A percentile compares a stretch with the other conserved stretches of the same genome.
phyloP scores from a whole-genome alignment of 2,797 vertebrate species.

The Eospalax fontanierii region DNA sequence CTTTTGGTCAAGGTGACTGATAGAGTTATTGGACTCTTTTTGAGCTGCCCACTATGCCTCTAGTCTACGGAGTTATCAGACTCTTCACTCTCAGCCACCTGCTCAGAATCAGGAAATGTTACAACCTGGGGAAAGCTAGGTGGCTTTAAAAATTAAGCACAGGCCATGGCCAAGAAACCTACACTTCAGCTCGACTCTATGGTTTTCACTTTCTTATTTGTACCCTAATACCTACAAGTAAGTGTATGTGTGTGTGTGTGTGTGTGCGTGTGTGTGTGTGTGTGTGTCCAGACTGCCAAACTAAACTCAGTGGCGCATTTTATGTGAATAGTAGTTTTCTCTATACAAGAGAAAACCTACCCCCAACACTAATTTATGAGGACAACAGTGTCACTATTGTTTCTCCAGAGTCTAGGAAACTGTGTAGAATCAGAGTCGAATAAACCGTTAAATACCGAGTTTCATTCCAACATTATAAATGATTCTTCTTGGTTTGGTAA shows the following conservation, averaged over 20 bases:
- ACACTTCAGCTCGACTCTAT: rapidly evolving
- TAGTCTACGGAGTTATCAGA: background rate
- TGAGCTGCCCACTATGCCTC: background rate
- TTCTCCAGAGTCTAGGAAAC: constrained; percentile 12
- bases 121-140: background rate
- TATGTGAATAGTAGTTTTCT: background rate
- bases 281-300: background rate
- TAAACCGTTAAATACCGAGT: constrained; percentile 44
- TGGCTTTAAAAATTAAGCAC: background rate
- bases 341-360: background rate
- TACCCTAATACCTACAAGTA: background rate
- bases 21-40: background rate
- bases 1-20: background rate
- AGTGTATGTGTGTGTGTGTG: background rate
- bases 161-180: background rate
- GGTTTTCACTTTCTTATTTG: background rate
- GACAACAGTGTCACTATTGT: background rate
- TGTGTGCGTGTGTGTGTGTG: background rate
- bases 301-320: background rate
- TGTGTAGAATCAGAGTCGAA: background rate
- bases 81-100: background rate
- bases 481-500: constrained; percentile 48
- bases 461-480: constrained; percentile 11
- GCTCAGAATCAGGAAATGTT: background rate
- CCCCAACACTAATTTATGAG: background rate